phyloP scores from a whole-genome alignment of 2,113 vertebrate species.

The Pycnonotus jocosus region DNA sequence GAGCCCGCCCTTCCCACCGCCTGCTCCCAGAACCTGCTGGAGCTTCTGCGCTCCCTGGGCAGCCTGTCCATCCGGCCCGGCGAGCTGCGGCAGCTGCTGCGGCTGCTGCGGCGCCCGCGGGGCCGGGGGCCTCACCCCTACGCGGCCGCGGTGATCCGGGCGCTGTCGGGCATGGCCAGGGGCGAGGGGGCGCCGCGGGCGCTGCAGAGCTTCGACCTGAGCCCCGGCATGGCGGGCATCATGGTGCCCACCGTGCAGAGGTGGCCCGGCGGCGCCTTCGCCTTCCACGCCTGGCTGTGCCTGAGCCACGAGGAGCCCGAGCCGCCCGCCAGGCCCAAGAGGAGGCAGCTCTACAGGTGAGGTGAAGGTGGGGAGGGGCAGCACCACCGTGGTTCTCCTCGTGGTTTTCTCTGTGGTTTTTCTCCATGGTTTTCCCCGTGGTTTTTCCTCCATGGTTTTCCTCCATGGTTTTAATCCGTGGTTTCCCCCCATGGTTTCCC shows the following conservation, averaged over 20 bases:
- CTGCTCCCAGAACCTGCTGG: no score
- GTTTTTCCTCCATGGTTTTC: no score
- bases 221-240: slow-evolving; percentile 92
- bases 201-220: slow-evolving; percentile 90
- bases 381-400: neutral
- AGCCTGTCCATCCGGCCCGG: no score
- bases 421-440: no score
- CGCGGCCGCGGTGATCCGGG: slow-evolving; percentile 73
- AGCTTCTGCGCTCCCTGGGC: no score
- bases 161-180: slow-evolving; percentile 85
- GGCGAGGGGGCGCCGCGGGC: slow-evolving; percentile 75
- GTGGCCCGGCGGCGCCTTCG: slow-evolving; percentile 87
- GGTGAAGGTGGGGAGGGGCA: neutral
- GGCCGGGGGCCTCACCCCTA: slow-evolving; percentile 69
- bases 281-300: slow-evolving; percentile 95
- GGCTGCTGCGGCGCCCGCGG: slow-evolving; percentile 68
- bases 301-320: slow-evolving; percentile 70
- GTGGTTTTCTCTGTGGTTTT: no score
- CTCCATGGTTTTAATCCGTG: no score
- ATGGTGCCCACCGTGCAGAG: slow-evolving; percentile 92
- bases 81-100: no score
- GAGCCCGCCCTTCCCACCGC: no score
- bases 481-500: no score
- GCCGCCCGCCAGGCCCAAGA: slow-evolving; percentile 66
- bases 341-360: slow-evolving; percentile 97